Percentiles rank a stretch among this genome's conserved stretches.
phyloP scores from a whole-genome alignment of 2,113 vertebrate species.

The Percopsis transmontana region DNA sequence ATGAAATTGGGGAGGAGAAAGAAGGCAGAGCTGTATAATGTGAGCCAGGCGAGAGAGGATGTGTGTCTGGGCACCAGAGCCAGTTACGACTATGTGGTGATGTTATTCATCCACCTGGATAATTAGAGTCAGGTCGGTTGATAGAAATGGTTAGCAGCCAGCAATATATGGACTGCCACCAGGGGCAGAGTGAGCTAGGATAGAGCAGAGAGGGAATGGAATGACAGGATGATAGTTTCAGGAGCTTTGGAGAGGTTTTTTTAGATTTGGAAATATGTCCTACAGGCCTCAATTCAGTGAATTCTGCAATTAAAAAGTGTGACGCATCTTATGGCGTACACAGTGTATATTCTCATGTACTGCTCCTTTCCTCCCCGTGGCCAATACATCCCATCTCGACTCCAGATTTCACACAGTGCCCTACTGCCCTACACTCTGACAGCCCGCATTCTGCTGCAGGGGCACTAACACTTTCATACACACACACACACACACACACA shows the following conservation, averaged over 20 bases:
- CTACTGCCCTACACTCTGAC: constrained; percentile 52
- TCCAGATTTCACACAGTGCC: constrained; percentile 38
- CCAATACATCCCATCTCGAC: constrained; percentile 26
- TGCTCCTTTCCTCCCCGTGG: constrained; percentile 13
- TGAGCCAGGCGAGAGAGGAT: constrained; percentile 39
- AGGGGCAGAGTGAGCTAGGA: constrained; percentile 18
- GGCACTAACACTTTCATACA: constrained; percentile 22
- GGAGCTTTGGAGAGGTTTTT: neutral
- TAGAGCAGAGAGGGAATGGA: neutral
- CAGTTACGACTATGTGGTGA: constrained; percentile 6
- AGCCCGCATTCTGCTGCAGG: neutral
- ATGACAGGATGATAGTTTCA: neutral
- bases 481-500: constrained; percentile 30
- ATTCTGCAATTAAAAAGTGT: no score
- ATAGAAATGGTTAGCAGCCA: neutral
- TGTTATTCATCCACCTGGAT: neutral
- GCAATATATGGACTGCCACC: neutral
- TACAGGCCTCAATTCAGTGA: no score
- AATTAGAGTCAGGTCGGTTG: neutral
- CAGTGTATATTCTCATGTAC: neutral
- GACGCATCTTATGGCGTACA: no score
- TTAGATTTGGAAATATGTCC: constrained; percentile 31
- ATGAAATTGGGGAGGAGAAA: neutral
- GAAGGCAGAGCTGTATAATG: constrained; percentile 12
- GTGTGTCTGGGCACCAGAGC: constrained; percentile 9